These are phyloP conservation scores for Caloenas nicobarica DNA, from an alignment of 2,113 vertebrate genomes.

Conservation along the genomic window DNA sequence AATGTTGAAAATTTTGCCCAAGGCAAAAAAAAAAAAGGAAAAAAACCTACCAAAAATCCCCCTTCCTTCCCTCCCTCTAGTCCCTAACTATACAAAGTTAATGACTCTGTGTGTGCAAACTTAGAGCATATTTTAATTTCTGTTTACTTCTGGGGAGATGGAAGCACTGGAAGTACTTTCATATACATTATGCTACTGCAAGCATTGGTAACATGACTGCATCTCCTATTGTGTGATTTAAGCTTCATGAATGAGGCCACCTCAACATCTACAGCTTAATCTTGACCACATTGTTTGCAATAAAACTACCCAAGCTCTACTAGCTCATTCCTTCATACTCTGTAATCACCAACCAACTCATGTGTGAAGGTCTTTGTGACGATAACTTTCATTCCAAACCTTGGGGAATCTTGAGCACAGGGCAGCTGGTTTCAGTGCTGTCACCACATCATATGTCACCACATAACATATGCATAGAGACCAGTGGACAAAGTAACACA, in stretches of 20 bases:
- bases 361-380: neutral
- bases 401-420: neutral
- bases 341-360: neutral
- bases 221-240: neutral
- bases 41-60: constrained; percentile 30
- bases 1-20: constrained; percentile 68
- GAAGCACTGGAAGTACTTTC: constrained; percentile 10
- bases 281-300: neutral
- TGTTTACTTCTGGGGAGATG: constrained; percentile 49
- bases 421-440: neutral
- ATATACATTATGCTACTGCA: neutral
- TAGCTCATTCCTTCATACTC: neutral
- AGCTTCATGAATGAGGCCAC: neutral
- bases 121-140: constrained; percentile 54
- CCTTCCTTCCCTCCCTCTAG: constrained; percentile 44
- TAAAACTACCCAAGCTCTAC: neutral
- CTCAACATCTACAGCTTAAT: neutral
- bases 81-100: constrained; percentile 59
- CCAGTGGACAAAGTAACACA: neutral
- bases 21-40: neutral
- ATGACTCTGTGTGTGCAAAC: constrained; percentile 58
- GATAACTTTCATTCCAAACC: neutral
- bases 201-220: neutral
- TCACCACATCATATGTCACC: neutral
- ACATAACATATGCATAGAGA: neutral